Evolutionary conservation across 2,888 invertebrate genomes (phyloP), one percentile per base, ranked within the genome.

Genomic region (Argyra leucocephala): DNA sequence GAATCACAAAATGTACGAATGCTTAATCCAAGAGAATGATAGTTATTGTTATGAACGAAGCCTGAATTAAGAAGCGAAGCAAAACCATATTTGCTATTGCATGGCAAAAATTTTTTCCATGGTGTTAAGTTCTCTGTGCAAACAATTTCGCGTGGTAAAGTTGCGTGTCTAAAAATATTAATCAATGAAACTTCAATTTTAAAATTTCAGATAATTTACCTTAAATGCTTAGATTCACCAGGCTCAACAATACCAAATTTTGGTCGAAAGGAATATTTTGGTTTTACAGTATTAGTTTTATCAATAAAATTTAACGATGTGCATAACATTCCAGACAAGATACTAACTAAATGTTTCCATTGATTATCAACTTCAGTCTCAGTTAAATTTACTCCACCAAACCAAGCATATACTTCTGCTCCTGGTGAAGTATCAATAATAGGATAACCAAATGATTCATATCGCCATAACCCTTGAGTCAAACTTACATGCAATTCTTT

Each of bases 91-190:
- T 85, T 89, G n/a, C 90, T 89, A 78, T 91, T 91, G 81, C 99
- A 99, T 0, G 99, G 98, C 61, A 99, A 79, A 5, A 99, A 81
- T 77, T 98, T 99, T 74, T 96, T 95, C 91, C 97, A 98, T 0
- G 99, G 98, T 18, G 99, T 98, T 72, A 99, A 82, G 82, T 99
- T 99, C 82, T 99, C 99, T 0, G 98, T 99, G 76, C 99, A 99
- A 4, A 97, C 95, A 72, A 94, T 92, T 83, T 99, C 99, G 69
- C 93, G 84, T 0, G 98, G 96, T 67, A 99, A 78, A n/a, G 92
- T 88, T 1, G 96, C 89, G 81, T 96, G 97, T 72, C 91, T 72
- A 79, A 83, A 74, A 83, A 69, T 70, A 58, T 63, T 59, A 82
- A 71, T 83, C 2, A 26, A 31, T 36, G 21, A 18, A 15, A 21